Percentiles rank a stretch among this genome's conserved stretches.
Evolutionary conservation across 2,113 vertebrate species (phyloP).

Genomic region (Astur gentilis): DNA sequence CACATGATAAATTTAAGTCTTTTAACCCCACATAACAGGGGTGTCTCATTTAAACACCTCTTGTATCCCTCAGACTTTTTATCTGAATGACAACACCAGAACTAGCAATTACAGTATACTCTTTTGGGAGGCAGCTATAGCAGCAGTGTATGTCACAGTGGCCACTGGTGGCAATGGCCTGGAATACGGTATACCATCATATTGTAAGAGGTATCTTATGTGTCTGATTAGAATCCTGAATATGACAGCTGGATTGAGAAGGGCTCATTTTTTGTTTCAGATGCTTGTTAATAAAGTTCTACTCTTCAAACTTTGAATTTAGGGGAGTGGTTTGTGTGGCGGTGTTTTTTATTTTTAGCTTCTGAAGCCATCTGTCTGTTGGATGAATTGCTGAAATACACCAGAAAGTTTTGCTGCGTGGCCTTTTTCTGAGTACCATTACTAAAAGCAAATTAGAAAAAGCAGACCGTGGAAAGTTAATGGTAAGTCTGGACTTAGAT

Average conservation of each 20-base stretch:
- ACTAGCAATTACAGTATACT: no score
- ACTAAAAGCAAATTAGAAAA: not conserved
- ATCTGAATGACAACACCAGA: not conserved
- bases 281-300: conserved; percentile 30
- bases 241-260: not conserved
- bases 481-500: not conserved
- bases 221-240: not conserved
- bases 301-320: not conserved
- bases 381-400: not conserved
- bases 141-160: not conserved
- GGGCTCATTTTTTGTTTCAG: not conserved
- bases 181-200: not conserved
- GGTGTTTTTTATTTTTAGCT: not conserved
- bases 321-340: not conserved
- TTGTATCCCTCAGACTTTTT: not conserved
- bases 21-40: not conserved
- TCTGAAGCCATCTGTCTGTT: not conserved
- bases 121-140: not conserved
- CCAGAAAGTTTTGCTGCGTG: not conserved
- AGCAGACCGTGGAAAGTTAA: not conserved
- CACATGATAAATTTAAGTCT: not conserved
- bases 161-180: not conserved
- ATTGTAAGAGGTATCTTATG: not conserved
- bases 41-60: not conserved
- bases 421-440: not conserved